Base-by-base conservation (phyloP, 2,888 invertebrate genomes). In the Pollenia amentaria region DNA sequence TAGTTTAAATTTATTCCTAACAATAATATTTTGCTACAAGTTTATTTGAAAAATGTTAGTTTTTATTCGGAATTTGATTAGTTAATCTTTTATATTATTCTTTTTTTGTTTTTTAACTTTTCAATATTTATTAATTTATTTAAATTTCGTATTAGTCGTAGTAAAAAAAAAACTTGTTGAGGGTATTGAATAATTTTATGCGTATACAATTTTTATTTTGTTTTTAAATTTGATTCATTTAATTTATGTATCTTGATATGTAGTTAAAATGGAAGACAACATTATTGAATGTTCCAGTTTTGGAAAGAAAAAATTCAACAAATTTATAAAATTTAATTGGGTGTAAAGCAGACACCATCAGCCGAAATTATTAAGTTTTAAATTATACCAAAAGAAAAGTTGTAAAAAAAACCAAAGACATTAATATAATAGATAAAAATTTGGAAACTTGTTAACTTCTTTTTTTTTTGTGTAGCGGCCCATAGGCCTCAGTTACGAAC, bases 201-300 rank as follows among this genome's bases (percentile, higher is more conserved):
- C 48, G 29, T 7, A 14, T 21, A 62, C 10, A 3, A n/a, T 57
- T 57, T n/a, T 55, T 2, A 14, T 65, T 12, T 21, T 62, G n/a
- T 4, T 62, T 16, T 16, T 40, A 16, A 9, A 6, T 48, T 67
- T 67, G 2, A 29, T 64, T 44, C 12, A 64, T 55, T 44, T 70
- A 53, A 42, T 70, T 70, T 70, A 55, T 42, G 8, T 42, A 18
- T 18, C 9, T 12, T 8, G 18, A 55, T 67, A 38, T 51, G 48
- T 40, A 70, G 69, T 86, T 76, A 84, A 84, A 86, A 86, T 84
- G 79, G 75, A 70, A 76, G 64, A 86, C 79, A 80, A 76, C 79
- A 75, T 79, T 75, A 86, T 78, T 67, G 60, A n/a, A 21, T n/a
- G 16, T 29, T 16, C 46, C 48, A 12, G 16, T 67, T 67, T 67